Conservation (phyloP, 2,113 vertebrate genomes). For the Zosterops lateralis region DNA sequence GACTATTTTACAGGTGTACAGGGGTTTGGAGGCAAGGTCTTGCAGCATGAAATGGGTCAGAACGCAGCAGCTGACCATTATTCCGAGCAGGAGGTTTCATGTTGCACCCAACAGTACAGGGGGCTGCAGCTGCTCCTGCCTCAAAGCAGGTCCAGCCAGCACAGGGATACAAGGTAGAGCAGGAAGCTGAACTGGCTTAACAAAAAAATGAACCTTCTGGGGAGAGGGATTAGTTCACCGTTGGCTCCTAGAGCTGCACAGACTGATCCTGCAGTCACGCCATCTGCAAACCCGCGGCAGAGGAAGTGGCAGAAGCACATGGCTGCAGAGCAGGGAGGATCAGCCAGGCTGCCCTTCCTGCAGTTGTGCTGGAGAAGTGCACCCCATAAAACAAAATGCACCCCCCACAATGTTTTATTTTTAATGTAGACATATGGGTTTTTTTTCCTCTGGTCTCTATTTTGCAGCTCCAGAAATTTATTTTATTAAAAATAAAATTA, state of each 20-base stretch:
- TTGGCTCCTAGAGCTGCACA: not conserved
- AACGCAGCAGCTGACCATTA: not conserved
- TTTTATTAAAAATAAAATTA: not conserved
- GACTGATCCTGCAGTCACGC: not conserved
- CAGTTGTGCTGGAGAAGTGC: not conserved
- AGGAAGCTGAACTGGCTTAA: slow-evolving; percentile 10
- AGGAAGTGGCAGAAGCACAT: not conserved
- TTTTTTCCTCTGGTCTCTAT: not conserved
- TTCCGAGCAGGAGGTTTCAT: not conserved
- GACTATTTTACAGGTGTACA: not conserved
- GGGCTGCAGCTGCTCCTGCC: slow-evolving; percentile 24
- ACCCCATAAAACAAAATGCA: not conserved
- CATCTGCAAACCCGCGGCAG: not conserved
- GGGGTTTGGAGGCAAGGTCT: not conserved
- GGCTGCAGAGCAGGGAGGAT: not conserved
- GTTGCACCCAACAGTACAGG: not conserved
- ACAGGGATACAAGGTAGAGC: not conserved
- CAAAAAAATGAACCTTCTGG: slow-evolving; percentile 21
- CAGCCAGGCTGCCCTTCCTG: not conserved
- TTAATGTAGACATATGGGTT: not conserved
- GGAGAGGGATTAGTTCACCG: not conserved
- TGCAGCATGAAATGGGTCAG: not conserved
- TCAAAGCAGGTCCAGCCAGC: not conserved
- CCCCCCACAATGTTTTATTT: not conserved
- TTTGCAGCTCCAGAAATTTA: not conserved